Conservation (phyloP, 2,888 invertebrate genomes). For the Philonicus albiceps region DNA sequence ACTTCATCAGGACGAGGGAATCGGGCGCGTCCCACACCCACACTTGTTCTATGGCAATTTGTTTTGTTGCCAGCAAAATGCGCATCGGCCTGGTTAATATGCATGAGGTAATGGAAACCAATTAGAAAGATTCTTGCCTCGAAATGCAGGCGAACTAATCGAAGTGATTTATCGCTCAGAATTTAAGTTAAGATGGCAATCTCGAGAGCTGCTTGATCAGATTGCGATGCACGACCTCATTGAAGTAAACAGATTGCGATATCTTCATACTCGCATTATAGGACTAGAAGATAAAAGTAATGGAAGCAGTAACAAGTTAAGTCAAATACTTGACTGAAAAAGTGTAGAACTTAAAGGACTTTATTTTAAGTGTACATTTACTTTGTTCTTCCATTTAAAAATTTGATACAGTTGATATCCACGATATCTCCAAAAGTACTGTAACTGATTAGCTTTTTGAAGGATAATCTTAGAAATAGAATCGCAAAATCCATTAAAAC, state of each 20-base stretch:
- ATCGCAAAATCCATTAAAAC: too few relatives aligned
- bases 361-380: too few relatives aligned
- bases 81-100: slow-evolving; percentile 14
- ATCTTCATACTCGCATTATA: too few relatives aligned
- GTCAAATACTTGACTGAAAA: too few relatives aligned
- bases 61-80: not conserved
- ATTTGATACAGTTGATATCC: too few relatives aligned
- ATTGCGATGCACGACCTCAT: not conserved
- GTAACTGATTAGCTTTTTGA: too few relatives aligned
- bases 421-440: too few relatives aligned
- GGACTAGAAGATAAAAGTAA: too few relatives aligned
- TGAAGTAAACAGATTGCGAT: not conserved
- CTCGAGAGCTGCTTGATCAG: not conserved
- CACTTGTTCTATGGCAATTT: not conserved
- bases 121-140: slow-evolving; percentile 20
- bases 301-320: too few relatives aligned
- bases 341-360: too few relatives aligned
- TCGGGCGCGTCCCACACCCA: slow-evolving; percentile 24
- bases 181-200: not conserved
- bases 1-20: slow-evolving; percentile 14
- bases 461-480: too few relatives aligned
- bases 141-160: not conserved
- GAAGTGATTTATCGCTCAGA: slow-evolving; percentile 13
- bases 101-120: slow-evolving; percentile 22
- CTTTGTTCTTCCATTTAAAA: too few relatives aligned